phyloP scores from a whole-genome alignment of 1,140 invertebrate genomes.

The Zelostemma sp. region DNA sequence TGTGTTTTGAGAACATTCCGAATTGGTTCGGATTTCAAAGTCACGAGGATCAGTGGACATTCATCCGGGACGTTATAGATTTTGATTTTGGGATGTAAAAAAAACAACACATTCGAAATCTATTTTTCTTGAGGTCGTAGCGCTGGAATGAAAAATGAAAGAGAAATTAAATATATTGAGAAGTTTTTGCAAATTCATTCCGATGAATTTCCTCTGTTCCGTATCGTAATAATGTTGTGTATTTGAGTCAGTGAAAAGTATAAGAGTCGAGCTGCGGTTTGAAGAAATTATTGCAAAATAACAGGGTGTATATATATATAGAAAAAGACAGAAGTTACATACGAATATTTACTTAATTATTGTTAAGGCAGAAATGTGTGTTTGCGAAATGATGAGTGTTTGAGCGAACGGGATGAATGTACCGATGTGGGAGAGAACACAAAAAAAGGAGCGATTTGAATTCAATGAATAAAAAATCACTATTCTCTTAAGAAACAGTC shows the following conservation, averaged over 20 bases:
- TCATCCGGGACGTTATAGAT: background rate
- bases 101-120: background rate
- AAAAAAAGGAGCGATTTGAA: constrained; percentile 18
- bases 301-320: constrained; percentile 69
- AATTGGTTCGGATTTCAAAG: constrained; percentile 13
- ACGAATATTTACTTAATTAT: constrained; percentile 68
- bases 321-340: constrained; percentile 52
- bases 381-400: constrained; percentile 13
- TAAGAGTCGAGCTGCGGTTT: constrained; percentile 29
- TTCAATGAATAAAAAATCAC: constrained; percentile 22
- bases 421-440: constrained; percentile 45
- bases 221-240: constrained; percentile 7
- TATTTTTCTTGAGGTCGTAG: background rate
- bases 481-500: constrained; percentile 10
- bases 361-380: constrained; percentile 29
- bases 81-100: background rate
- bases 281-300: constrained; percentile 43
- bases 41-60: constrained; percentile 1
- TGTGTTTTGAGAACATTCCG: constrained; percentile 20
- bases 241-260: constrained; percentile 11
- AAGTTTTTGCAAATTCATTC: background rate
- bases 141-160: background rate
- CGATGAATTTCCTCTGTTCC: constrained; percentile 1
- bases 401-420: constrained; percentile 41
- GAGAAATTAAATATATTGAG: background rate